phyloP scores from a whole-genome alignment of 2,888 invertebrate species.

The Andrena marginata region DNA sequence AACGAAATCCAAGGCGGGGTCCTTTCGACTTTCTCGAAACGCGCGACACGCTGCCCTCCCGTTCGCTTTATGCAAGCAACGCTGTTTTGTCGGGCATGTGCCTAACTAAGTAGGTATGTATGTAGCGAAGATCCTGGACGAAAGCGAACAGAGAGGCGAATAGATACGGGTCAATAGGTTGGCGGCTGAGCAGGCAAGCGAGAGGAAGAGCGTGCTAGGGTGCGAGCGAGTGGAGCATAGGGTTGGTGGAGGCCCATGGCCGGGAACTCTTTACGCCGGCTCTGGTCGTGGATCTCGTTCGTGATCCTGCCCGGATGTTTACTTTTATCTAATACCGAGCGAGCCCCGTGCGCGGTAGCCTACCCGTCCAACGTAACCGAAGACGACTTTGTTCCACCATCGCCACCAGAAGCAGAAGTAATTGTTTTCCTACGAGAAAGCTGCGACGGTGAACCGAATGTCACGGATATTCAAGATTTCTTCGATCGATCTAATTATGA shows the following conservation, averaged over 20 bases:
- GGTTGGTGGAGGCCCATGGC: constrained; percentile 80
- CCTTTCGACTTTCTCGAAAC: not conserved
- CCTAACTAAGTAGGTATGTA: too few relatives aligned
- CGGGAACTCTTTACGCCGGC: constrained; percentile 83
- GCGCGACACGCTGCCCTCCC: too few relatives aligned
- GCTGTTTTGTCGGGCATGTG: not conserved
- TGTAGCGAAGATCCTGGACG: constrained; percentile 15
- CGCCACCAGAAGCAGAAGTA: constrained; percentile 69
- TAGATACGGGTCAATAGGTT: constrained; percentile 51
- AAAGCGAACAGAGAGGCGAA: constrained; percentile 31
- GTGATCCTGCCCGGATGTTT: constrained; percentile 77
- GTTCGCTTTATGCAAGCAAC: not conserved
- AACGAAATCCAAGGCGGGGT: not conserved
- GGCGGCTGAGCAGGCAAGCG: not conserved
- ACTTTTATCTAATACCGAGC: constrained; percentile 74
- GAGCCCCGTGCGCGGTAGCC: constrained; percentile 65
- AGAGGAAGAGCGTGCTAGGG: not conserved
- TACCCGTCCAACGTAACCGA: constrained; percentile 55
- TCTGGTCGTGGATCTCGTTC: constrained; percentile 82
- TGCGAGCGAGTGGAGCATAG: not conserved
- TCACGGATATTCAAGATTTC: constrained; percentile 78
- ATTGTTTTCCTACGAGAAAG: constrained; percentile 80
- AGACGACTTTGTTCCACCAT: constrained; percentile 22
- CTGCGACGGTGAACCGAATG: constrained; percentile 75
- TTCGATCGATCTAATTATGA: constrained; percentile 76